phyloP scores from a whole-genome alignment of 2,888 invertebrate genomes.

The Margaritifera margaritifera region DNA sequence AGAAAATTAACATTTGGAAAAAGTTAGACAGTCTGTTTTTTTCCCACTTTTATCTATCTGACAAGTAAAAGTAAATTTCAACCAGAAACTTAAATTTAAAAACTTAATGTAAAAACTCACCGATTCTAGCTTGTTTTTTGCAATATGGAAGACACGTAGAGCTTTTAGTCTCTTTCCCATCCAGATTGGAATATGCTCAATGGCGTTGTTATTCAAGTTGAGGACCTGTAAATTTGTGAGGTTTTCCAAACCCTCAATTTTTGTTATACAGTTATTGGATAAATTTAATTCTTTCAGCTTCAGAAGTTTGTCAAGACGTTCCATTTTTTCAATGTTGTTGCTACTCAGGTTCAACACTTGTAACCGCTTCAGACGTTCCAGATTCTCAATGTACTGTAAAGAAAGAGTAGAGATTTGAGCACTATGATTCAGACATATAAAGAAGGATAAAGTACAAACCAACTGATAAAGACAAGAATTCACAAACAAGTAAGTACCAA shows the following conservation, averaged over 20 bases:
- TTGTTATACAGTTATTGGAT: slow-evolving; percentile 63
- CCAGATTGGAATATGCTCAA: slow-evolving; percentile 68
- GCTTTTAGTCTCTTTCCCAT: slow-evolving; percentile 65
- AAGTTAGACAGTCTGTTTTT: too few species aligned
- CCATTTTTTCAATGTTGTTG: slow-evolving; percentile 71
- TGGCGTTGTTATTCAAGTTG: slow-evolving; percentile 66
- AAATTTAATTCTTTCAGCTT: slow-evolving; percentile 68
- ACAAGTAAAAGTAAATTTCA: background rate
- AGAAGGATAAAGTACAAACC: background rate
- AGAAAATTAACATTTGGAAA: too few species aligned
- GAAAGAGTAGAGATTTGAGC: background rate
- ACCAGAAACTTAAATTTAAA: background rate
- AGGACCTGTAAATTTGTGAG: slow-evolving; percentile 63
- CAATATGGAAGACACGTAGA: slow-evolving; percentile 61
- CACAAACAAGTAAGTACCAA: background rate
- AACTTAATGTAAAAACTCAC: slow-evolving; percentile 48
- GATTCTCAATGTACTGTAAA: slow-evolving; percentile 71
- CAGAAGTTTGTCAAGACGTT: slow-evolving; percentile 66
- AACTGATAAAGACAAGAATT: background rate
- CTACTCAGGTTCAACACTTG: slow-evolving; percentile 63
- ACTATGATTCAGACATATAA: background rate
- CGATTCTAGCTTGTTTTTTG: slow-evolving; percentile 64
- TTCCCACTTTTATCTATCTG: background rate
- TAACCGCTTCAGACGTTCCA: slow-evolving; percentile 65
- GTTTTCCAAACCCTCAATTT: slow-evolving; percentile 67